Percentiles rank a stretch among this genome's conserved stretches.
Conservation (phyloP, 2,888 invertebrate genomes). For the Eumacrocentrus americanus region DNA sequence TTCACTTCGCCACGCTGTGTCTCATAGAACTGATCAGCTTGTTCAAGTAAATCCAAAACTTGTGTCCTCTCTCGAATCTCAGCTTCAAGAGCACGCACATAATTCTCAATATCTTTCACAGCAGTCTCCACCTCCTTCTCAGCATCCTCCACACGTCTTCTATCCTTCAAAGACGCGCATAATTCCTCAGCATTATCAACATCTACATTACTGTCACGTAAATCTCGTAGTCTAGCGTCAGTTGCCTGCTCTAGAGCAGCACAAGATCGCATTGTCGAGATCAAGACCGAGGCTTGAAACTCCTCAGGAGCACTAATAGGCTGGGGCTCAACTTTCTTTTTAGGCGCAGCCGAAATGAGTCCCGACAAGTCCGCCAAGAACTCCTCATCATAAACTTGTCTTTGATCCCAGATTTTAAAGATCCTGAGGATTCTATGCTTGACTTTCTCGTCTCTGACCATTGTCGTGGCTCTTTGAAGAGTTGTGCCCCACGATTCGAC, state of each 20-base stretch:
- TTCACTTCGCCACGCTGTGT: constrained; percentile 93
- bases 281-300: constrained; percentile 70
- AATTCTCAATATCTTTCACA: constrained; percentile 78
- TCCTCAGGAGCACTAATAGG: constrained; percentile 65
- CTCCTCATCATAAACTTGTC: constrained; percentile 88
- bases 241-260: constrained; percentile 57
- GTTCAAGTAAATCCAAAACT: constrained; percentile 77
- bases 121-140: constrained; percentile 87
- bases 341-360: constrained; percentile 78
- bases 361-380: constrained; percentile 87
- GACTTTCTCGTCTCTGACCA: constrained; percentile 89
- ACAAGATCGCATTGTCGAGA: constrained; percentile 58
- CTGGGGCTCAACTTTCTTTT: constrained; percentile 70
- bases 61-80: constrained; percentile 83
- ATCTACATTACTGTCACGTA: constrained; percentile 74
- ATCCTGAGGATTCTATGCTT: constrained; percentile 85
- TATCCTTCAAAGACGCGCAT: constrained; percentile 83
- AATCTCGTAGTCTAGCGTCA: constrained; percentile 55
- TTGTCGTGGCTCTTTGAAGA: constrained; percentile 87
- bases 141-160: constrained; percentile 84
- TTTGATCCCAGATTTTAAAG: constrained; percentile 95
- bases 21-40: constrained; percentile 86
- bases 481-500: constrained; percentile 93
- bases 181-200: constrained; percentile 80
- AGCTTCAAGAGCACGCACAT: constrained; percentile 78